phyloP scores from a whole-genome alignment of 2,113 vertebrate genomes.

The Sebastes schlegelii region DNA sequence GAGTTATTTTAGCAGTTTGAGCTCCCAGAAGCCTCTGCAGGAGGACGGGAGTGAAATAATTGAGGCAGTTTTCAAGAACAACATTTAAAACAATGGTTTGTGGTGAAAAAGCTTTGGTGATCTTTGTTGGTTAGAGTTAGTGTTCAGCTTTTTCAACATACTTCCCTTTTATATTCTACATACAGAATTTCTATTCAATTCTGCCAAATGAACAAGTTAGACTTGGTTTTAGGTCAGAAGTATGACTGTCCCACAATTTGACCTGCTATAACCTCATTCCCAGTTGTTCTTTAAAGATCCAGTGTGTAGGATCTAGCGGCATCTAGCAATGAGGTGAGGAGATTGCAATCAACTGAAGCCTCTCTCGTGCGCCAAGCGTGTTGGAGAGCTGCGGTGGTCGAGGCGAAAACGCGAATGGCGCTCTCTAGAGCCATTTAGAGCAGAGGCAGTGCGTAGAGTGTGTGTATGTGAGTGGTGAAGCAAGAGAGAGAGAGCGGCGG shows the following conservation, averaged over 20 bases:
- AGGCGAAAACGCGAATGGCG: too few relatives aligned
- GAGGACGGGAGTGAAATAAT: slow-evolving; percentile 21
- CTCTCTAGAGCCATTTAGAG: too few relatives aligned
- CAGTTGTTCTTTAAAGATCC: neutral
- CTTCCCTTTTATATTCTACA: slow-evolving; percentile 38
- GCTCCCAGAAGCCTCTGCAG: slow-evolving; percentile 39
- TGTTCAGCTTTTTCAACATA: slow-evolving; percentile 16
- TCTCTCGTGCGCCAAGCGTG: too few relatives aligned
- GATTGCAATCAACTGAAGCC: too few relatives aligned
- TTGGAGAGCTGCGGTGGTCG: too few relatives aligned
- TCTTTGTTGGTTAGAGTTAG: slow-evolving; percentile 8
- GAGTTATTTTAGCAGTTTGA: slow-evolving; percentile 16
- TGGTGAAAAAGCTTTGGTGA: slow-evolving; percentile 36
- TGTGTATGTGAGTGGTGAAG: too few relatives aligned
- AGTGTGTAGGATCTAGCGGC: too few relatives aligned
- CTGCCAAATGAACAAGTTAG: neutral
- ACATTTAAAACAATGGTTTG: slow-evolving; percentile 38
- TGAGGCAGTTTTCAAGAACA: slow-evolving; percentile 43
- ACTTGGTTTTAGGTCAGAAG: slow-evolving; percentile 1
- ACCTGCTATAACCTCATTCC: neutral
- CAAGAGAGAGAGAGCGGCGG: too few relatives aligned
- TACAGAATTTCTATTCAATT: neutral
- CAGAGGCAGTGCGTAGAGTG: too few relatives aligned
- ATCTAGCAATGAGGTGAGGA: too few relatives aligned
- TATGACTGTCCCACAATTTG: neutral